Evolutionary conservation across 2,888 invertebrate species (phyloP), one percentile per base, ranked within the genome.

Genomic region (Mythimna lalbum): DNA sequence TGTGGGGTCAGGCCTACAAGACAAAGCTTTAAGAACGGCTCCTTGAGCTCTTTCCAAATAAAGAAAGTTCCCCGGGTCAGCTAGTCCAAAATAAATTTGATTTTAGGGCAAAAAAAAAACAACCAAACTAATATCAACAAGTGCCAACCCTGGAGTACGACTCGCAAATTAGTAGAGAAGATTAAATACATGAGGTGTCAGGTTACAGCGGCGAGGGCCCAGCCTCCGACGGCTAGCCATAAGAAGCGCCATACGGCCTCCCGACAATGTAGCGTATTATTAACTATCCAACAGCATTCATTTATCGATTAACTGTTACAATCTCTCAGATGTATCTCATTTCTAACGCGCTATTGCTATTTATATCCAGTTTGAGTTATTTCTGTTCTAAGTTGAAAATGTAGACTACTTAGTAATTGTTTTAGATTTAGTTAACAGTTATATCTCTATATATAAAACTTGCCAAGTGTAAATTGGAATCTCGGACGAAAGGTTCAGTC

Each of bases 171-270:
- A 93, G 92, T 92, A 91, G 90, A 88, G 92, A 91, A 91, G 92
- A 94, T 93, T 92, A 90, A 92, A 92, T 91, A 93, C 93, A 94
- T 91, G 91, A 92, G 92, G 94, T 94, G 90, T 95, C 92, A 87
- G 91, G 91, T 95, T 94, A 91, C 43, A 17, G 43, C 94, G 87
- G 86, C 90, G 89, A 89, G 91, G 89, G 89, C 89, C 91, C 88
- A 89, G 83, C 90, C 87, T 82, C 86, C 86, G 86, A 86, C 85
- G 83, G 78, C 78, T 81, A 78, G 76, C 81, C 72, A 68, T 79
- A 84, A 76, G 75, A 49, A 73, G 80, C 85, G 78, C 69, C 73
- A 73, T 76, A 76, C 78, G 75, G 73, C 78, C 80, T 76, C 78
- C 56, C 62, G 60, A 80, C 82, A 82, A 77, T 80, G 76, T 75